Evolutionary conservation across 2,888 invertebrate species (phyloP), one percentile per base, ranked within the genome.

Genomic region (Sericinus montela): DNA sequence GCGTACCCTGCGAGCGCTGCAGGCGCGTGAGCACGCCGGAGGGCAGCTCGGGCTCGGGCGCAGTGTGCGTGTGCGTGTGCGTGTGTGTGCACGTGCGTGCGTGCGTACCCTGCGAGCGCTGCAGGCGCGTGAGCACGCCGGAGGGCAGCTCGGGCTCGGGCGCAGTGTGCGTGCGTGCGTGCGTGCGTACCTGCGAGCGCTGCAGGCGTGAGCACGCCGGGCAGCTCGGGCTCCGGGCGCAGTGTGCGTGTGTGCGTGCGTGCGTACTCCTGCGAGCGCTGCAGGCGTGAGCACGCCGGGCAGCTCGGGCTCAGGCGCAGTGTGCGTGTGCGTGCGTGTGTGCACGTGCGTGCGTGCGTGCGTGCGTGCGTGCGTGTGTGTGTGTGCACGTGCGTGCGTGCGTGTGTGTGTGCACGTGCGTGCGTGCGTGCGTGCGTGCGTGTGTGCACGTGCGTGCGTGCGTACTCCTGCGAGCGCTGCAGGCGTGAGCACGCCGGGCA

Each of bases 201-300:
- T 96, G 96, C 68, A 95, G 90, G 55, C 96, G 87, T 25, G 96
- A 97, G 65, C 95, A 96, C 54, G 96, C 96, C 6, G 6, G 23
- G 23, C 4, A 23, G 23, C 23, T 23, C n/a, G n/a, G n/a, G n/a
- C n/a, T n/a, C n/a, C n/a, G n/a, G n/a, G 6, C 11, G 30, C 30
- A 4, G 11, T 32, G n/a, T n/a, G 30, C 11, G 3, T n/a, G 30
- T 30, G 30, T 11, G 30, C n/a, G 11, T 11, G 11, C 10, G 2
- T 45, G 13, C 16, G 8, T 9, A 84, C 90, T n/a, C 72, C 80
- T 91, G 74, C 83, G 95, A 95, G 11, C 96, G 91, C 79, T 96
- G 96, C 68, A 95, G 90, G 87, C 25, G 96, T 97, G 65, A 95
- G 96, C 54, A 96, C 96, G 9, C 96, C 96, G 43, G 94, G 92